A percentile compares a stretch with the other conserved stretches of the same genome.
phyloP scores from a whole-genome alignment of 2,113 vertebrate genomes.

The Eira barbara region DNA sequence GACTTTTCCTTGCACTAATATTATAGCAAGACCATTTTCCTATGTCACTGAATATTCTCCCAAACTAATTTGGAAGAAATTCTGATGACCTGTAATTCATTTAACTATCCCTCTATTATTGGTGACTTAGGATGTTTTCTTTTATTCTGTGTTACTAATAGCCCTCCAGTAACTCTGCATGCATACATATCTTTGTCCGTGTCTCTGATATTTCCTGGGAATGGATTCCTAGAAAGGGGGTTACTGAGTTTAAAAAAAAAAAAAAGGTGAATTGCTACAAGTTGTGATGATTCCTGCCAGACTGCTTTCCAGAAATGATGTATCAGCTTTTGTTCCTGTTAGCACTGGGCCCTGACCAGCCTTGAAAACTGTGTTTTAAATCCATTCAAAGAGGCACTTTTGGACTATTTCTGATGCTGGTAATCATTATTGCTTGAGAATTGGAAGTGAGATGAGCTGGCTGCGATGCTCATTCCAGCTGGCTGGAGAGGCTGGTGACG shows the following conservation, averaged over 20 bases:
- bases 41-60: neutral
- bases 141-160: neutral
- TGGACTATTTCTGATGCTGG: neutral
- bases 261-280: conserved; percentile 33
- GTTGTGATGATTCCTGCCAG: conserved; percentile 34
- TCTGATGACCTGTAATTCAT: neutral
- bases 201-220: neutral
- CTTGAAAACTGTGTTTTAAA: neutral
- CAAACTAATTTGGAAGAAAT: neutral
- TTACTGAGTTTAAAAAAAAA: neutral
- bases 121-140: neutral
- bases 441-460: neutral
- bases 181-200: neutral
- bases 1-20: neutral
- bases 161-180: neutral
- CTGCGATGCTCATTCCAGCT: neutral
- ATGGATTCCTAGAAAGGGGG: conserved; percentile 28
- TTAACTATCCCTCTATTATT: neutral
- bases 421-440: neutral
- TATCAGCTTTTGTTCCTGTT: conserved; percentile 22
- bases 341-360: neutral
- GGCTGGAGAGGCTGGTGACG: neutral
- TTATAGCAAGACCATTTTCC: neutral
- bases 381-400: neutral
- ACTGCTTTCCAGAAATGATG: conserved; percentile 19